Evolutionary conservation across 2,113 vertebrate species (phyloP), one percentile per base, ranked within the genome.

Genomic region (Alexandromys fortis): DNA sequence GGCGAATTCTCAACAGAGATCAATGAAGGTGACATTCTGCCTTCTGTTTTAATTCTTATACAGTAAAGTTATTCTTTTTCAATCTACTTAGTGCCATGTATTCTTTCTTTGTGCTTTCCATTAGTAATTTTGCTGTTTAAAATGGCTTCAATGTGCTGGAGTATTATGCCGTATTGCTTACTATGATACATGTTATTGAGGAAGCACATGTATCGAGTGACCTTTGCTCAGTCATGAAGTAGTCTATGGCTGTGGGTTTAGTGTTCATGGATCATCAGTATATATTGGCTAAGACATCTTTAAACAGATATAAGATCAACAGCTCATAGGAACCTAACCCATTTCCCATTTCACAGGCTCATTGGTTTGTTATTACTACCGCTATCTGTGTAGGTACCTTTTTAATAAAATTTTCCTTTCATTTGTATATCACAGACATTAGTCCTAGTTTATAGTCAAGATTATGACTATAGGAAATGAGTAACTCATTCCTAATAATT

Each of bases 401-500:
- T 94, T 83, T 70, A 61, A 49, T 85, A 86, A 88, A 76, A 76
- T 86, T 72, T 52, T 85, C 49, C n/a, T 91, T 85, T 49, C 24
- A 79, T 88, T 67, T 92, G 63, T 83, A 24, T 22, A 79, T 38
- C 72, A 5, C 16, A 70, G 47, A 16, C 38, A 79, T 85, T 86
- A 70, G 42, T 94, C 47, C 21, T 81, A 79, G 68, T 76, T 68
- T 85, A 78, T 83, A 70, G 35, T 92, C 92, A 77, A 93, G 35
- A 85, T 88, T 89, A 63, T 95, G 47, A n/a, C 83, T 65, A 55
- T 10, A 70, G 92, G 65, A 91, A 89, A 49, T 55, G 22, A 42
- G 30, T n/a, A 24, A n/a, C 33, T 87, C 19, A 38, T 65, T 85
- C 33, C 42, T 96, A 63, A 45, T 81, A 63, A 94, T 88, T 87